phyloP scores from a whole-genome alignment of 2,797 vertebrate species.

The Myotis findleyi region DNA sequence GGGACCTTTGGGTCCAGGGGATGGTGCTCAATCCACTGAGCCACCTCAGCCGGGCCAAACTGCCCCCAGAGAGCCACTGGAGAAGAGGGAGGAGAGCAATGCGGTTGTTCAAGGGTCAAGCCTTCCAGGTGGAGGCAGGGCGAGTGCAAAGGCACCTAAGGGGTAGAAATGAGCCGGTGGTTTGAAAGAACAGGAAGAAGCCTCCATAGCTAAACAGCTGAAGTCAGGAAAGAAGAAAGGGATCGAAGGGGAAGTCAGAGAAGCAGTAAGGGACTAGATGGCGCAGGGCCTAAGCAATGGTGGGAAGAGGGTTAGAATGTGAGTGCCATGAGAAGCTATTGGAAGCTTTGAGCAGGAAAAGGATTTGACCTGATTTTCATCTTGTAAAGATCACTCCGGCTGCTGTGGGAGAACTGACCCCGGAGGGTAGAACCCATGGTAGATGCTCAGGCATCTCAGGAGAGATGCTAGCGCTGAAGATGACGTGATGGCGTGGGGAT shows the following conservation, averaged over 20 bases:
- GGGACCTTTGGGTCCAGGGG: no score
- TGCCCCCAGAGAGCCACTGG: neutral
- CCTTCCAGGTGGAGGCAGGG: neutral
- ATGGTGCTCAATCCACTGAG: no score
- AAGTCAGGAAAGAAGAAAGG: neutral
- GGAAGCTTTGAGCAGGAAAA: neutral
- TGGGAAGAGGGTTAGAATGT: neutral
- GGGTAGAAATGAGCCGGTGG: rapidly evolving
- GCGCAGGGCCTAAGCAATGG: rapidly evolving
- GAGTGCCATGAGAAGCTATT: neutral
- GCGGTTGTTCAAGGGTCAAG: neutral
- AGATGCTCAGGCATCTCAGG: neutral
- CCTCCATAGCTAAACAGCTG: neutral
- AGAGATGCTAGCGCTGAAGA: neutral
- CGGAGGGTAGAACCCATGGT: rapidly evolving
- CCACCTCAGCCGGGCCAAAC: neutral
- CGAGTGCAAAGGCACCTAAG: neutral
- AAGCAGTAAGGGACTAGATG: neutral
- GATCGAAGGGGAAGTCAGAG: neutral
- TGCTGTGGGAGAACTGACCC: neutral
- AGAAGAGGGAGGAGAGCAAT: neutral
- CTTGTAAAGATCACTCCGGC: neutral
- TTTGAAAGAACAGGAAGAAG: neutral
- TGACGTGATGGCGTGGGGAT: neutral
- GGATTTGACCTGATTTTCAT: neutral